phyloP scores from a whole-genome alignment of 2,888 invertebrate genomes.

The Biston betularia region DNA sequence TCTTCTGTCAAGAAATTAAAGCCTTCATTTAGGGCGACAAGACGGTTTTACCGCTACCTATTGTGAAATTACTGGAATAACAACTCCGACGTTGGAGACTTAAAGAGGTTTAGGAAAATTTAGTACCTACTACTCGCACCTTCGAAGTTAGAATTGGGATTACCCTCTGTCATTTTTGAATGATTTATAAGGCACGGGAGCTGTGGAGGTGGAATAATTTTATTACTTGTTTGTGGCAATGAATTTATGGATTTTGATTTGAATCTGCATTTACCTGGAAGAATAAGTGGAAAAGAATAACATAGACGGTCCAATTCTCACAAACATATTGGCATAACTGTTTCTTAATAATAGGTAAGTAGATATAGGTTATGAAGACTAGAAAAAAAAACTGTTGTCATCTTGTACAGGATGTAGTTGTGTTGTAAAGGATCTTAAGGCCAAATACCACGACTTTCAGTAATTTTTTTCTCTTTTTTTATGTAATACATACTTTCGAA shows the following conservation, averaged over 20 bases:
- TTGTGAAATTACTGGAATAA: slow-evolving; percentile 9
- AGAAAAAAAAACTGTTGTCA: no score
- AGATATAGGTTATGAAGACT: no score
- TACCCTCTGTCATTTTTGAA: slow-evolving; percentile 14
- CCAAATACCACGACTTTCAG: no score
- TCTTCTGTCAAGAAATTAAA: slow-evolving; percentile 28
- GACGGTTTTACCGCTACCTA: slow-evolving; percentile 14
- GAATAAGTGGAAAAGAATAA: no score
- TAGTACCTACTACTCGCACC: neutral
- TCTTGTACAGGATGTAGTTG: no score
- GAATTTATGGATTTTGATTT: neutral
- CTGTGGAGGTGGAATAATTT: slow-evolving; percentile 2
- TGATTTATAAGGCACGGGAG: slow-evolving; percentile 18
- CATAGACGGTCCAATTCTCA: no score
- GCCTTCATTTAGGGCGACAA: slow-evolving; percentile 20
- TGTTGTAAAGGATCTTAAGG: neutral
- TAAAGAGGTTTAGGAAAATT: neutral
- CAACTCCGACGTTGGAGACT: neutral
- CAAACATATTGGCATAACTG: no score
- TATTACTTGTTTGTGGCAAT: slow-evolving; percentile 6
- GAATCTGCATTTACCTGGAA: neutral
- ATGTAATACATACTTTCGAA: no score
- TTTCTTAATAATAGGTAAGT: neutral
- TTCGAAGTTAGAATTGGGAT: slow-evolving; percentile 6
- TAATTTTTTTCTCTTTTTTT: no score